phyloP scores from a whole-genome alignment of 1,140 invertebrate genomes.

The Lithobius niger region DNA sequence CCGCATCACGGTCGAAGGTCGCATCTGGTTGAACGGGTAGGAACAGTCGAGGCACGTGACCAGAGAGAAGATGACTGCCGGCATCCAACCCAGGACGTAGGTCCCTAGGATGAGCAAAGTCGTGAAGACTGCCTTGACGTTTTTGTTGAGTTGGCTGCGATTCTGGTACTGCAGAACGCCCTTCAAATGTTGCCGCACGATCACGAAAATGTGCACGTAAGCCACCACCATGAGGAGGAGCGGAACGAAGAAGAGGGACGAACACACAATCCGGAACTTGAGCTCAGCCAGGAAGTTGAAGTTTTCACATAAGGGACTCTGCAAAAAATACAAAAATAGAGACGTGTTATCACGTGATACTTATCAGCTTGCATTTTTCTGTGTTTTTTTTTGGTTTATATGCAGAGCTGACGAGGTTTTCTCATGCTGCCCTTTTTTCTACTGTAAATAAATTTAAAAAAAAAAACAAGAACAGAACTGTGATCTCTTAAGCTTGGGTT shows the following conservation, averaged over 20 bases:
- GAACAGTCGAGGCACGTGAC: conserved; percentile 40
- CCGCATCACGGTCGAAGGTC: conserved; percentile 1
- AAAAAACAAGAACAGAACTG: too few relatives aligned
- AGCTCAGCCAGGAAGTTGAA: conserved; percentile 33
- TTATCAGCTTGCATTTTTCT: too few relatives aligned
- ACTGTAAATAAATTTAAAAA: too few relatives aligned
- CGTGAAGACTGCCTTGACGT: conserved; percentile 49
- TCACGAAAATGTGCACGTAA: conserved; percentile 44
- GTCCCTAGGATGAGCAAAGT: conserved; percentile 52
- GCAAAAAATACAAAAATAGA: too few relatives aligned
- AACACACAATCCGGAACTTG: conserved; percentile 35
- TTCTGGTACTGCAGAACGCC: conserved; percentile 30
- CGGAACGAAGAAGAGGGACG: conserved; percentile 30
- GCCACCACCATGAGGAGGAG: conserved; percentile 42
- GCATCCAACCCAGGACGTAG: conserved; percentile 49
- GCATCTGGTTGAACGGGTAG: conserved; percentile 19
- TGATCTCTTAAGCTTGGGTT: too few relatives aligned
- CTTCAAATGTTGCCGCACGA: conserved; percentile 39
- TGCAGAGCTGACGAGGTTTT: too few relatives aligned
- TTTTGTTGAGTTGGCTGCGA: conserved; percentile 31
- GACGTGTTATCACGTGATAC: too few relatives aligned
- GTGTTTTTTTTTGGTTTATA: too few relatives aligned
- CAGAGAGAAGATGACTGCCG: conserved; percentile 40
- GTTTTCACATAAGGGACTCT: conserved; percentile 24
- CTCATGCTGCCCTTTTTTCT: too few relatives aligned